A percentile compares a stretch with the other conserved stretches of the same genome.
Evolutionary conservation across 2,113 vertebrate genomes (phyloP).

Genomic region (Stigmatopora argus): DNA sequence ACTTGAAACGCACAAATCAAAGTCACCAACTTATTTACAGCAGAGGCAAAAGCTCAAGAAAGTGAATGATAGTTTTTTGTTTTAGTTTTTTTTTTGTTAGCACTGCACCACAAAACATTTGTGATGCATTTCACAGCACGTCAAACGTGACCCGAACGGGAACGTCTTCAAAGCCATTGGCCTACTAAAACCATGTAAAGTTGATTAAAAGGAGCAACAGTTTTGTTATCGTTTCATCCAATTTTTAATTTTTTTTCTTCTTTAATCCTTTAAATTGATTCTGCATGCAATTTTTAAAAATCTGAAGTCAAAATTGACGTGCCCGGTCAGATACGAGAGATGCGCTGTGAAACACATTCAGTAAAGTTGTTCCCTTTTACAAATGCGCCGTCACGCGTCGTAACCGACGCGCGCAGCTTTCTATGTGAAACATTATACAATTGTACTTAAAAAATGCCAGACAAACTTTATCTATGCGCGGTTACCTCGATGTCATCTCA

Average conservation of each 20-base stretch:
- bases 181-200: neutral
- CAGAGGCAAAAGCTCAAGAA: conserved; percentile 65
- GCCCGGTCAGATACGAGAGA: conserved; percentile 43
- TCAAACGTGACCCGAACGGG: conserved; percentile 44
- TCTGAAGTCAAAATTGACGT: conserved; percentile 3
- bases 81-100: neutral
- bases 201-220: neutral
- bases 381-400: conserved; percentile 23
- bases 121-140: conserved; percentile 43
- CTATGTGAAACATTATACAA: conserved; percentile 22
- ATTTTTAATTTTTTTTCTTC: no score
- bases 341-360: conserved; percentile 39
- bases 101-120: neutral
- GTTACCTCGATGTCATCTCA: conserved; percentile 16
- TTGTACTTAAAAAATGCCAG: conserved; percentile 16
- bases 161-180: conserved; percentile 33
- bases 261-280: no score
- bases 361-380: conserved; percentile 11
- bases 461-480: conserved; percentile 8
- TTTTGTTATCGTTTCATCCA: no score
- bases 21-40: conserved; percentile 69
- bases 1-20: conserved; percentile 36
- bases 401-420: conserved; percentile 29
- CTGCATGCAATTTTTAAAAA: neutral
- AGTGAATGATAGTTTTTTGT: conserved; percentile 41